Percentiles rank a stretch among this genome's conserved stretches.
Evolutionary conservation across 2,797 vertebrate species (phyloP).

Genomic region (Hafferia zeledoni): DNA sequence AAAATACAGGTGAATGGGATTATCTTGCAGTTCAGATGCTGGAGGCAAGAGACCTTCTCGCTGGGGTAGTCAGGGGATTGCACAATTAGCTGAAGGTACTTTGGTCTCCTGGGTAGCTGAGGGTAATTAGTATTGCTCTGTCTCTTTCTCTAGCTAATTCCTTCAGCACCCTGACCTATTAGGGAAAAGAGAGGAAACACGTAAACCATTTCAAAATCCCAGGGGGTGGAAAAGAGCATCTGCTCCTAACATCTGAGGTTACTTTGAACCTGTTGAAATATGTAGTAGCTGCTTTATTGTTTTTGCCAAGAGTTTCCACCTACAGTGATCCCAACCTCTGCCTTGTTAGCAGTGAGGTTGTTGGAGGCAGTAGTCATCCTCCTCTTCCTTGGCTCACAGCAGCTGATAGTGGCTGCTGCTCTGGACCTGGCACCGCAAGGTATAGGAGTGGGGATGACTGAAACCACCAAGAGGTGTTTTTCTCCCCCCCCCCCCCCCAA

Average conservation of each 20-base stretch:
- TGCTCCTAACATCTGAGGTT: conserved; percentile 73
- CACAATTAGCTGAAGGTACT: conserved; percentile 54
- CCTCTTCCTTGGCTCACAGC: neutral
- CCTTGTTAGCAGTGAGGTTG: conserved; percentile 44
- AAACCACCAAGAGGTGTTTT: neutral
- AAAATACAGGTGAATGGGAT: conserved; percentile 52
- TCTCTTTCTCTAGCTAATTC: conserved; percentile 51
- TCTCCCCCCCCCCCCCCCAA: rapidly evolving
- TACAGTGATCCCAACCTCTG: conserved; percentile 56
- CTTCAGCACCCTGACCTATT: conserved; percentile 65
- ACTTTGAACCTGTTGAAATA: conserved; percentile 77
- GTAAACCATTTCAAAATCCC: conserved; percentile 67
- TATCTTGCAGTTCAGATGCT: conserved; percentile 27
- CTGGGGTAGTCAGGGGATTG: conserved; percentile 21
- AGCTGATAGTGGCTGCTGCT: neutral
- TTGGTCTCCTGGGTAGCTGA: conserved; percentile 36
- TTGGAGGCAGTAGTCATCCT: conserved; percentile 46
- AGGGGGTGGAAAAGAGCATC: conserved; percentile 69
- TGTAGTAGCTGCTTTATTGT: conserved; percentile 69
- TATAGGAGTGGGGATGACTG: neutral
- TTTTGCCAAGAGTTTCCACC: conserved; percentile 71
- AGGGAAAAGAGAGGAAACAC: conserved; percentile 58
- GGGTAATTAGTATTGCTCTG: conserved; percentile 51
- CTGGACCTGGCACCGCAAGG: neutral
- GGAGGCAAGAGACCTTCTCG: neutral